These are phyloP conservation scores for Eumacrocentrus americanus DNA, from an alignment of 2,888 invertebrate species.

Conservation along the genomic window DNA sequence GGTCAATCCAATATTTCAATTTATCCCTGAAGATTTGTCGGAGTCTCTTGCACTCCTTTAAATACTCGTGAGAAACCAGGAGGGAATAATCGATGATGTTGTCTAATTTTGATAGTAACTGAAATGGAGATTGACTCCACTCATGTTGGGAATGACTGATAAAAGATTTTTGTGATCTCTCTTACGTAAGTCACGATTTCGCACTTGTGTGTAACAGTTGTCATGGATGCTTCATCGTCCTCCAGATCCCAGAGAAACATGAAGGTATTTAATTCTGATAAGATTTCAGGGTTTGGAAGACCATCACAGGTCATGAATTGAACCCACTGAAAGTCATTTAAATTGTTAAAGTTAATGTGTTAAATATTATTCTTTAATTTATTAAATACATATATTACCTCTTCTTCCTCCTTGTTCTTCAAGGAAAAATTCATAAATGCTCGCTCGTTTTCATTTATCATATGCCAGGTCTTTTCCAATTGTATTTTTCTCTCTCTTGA, in stretches of 20 bases:
- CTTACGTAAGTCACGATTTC: slow-evolving; percentile 64
- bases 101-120: slow-evolving; percentile 66
- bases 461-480: slow-evolving; percentile 42
- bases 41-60: slow-evolving; percentile 63
- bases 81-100: slow-evolving; percentile 63
- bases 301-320: slow-evolving; percentile 68
- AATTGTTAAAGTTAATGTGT: background rate
- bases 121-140: no score
- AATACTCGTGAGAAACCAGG: slow-evolving; percentile 56
- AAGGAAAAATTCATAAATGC: slow-evolving; percentile 42
- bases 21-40: slow-evolving; percentile 60
- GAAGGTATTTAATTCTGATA: slow-evolving; percentile 68
- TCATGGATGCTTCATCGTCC: slow-evolving; percentile 59
- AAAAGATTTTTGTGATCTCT: slow-evolving; percentile 12
- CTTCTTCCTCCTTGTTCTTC: slow-evolving; percentile 42
- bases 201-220: slow-evolving; percentile 63
- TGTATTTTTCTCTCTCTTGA: slow-evolving; percentile 45
- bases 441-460: slow-evolving; percentile 40
- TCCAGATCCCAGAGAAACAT: slow-evolving; percentile 65
- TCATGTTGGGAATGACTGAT: background rate
- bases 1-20: slow-evolving; percentile 61
- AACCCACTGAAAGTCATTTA: slow-evolving; percentile 65
- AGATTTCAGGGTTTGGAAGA: slow-evolving; percentile 66
- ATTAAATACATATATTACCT: slow-evolving; percentile 41
- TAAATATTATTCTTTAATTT: no score